phyloP scores from a whole-genome alignment of 2,888 invertebrate genomes.

The Amblyteles armatorius region DNA sequence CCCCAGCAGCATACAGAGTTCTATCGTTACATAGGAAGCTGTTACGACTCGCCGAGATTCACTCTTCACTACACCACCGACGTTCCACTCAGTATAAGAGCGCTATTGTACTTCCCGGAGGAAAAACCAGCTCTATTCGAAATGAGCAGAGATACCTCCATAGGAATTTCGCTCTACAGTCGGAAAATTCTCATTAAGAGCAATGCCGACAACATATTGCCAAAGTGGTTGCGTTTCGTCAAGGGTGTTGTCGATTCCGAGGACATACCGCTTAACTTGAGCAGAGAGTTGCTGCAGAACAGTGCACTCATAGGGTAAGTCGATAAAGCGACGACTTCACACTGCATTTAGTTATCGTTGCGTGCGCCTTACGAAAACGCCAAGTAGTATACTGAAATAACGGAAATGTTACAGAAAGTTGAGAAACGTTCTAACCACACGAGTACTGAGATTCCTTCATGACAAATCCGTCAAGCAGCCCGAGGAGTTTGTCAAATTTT shows the following conservation, averaged over 20 bases:
- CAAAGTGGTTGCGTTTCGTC: slow-evolving; percentile 97
- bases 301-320: slow-evolving; percentile 93
- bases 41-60: slow-evolving; percentile 95
- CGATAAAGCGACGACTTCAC: slow-evolving; percentile 55
- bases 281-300: slow-evolving; percentile 97
- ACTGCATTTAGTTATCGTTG: neutral
- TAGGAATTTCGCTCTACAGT: slow-evolving; percentile 95
- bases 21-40: slow-evolving; percentile 94
- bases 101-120: slow-evolving; percentile 97
- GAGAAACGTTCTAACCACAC: slow-evolving; percentile 92
- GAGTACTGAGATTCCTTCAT: slow-evolving; percentile 93
- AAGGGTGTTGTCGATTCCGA: slow-evolving; percentile 99
- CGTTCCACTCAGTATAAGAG: slow-evolving; percentile 95
- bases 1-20: slow-evolving; percentile 96
- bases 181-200: slow-evolving; percentile 97
- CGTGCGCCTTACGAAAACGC: neutral
- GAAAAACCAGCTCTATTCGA: slow-evolving; percentile 97
- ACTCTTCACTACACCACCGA: slow-evolving; percentile 97
- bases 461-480: slow-evolving; percentile 94
- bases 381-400: neutral
- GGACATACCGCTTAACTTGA: slow-evolving; percentile 98
- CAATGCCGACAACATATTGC: slow-evolving; percentile 95
- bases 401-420: slow-evolving; percentile 88
- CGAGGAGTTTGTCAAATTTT: slow-evolving; percentile 93
- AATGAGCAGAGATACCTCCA: slow-evolving; percentile 93